phyloP scores from a whole-genome alignment of 2,888 invertebrate genomes.

The Leptinotarsa peninsularis region DNA sequence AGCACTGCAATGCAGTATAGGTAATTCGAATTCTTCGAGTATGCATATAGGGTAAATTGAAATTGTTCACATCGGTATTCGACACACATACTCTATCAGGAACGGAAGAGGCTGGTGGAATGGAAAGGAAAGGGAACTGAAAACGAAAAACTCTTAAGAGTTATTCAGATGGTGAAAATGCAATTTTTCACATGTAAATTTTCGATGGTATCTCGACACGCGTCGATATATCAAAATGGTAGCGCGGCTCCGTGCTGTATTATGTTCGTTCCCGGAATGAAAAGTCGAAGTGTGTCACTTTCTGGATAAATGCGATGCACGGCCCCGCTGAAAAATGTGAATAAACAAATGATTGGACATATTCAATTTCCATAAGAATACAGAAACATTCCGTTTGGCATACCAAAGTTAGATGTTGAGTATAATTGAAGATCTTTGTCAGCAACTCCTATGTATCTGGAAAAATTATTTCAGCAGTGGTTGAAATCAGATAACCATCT shows the following conservation, averaged over 20 bases:
- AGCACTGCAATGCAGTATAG: conserved; percentile 3
- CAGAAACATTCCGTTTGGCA: background rate
- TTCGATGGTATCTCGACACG: conserved; percentile 46
- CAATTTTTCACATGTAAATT: conserved; percentile 53
- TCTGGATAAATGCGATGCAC: conserved; percentile 4
- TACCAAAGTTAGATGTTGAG: background rate
- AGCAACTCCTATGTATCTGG: too few relatives aligned
- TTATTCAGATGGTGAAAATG: conserved; percentile 52
- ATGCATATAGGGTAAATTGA: conserved; percentile 40
- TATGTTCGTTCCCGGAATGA: conserved; percentile 33
- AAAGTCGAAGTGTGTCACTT: conserved; percentile 33
- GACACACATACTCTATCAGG: conserved; percentile 41
- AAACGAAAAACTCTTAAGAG: conserved; percentile 46
- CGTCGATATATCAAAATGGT: conserved; percentile 45
- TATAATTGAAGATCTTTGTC: background rate
- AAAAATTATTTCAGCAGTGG: too few relatives aligned
- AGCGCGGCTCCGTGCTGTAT: conserved; percentile 35
- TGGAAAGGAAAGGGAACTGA: conserved; percentile 28
- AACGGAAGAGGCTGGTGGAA: conserved; percentile 29
- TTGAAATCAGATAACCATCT: too few relatives aligned
- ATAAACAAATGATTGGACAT: conserved; percentile 13
- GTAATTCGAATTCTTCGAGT: conserved; percentile 9
- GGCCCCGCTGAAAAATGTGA: conserved; percentile 24
- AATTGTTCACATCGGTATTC: conserved; percentile 50
- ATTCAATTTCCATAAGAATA: conserved; percentile 22